A percentile compares a stretch with the other conserved stretches of the same genome.
These are phyloP conservation scores for Stegastes partitus DNA, from an alignment of 2,113 vertebrate genomes.

Conservation along the genomic window DNA sequence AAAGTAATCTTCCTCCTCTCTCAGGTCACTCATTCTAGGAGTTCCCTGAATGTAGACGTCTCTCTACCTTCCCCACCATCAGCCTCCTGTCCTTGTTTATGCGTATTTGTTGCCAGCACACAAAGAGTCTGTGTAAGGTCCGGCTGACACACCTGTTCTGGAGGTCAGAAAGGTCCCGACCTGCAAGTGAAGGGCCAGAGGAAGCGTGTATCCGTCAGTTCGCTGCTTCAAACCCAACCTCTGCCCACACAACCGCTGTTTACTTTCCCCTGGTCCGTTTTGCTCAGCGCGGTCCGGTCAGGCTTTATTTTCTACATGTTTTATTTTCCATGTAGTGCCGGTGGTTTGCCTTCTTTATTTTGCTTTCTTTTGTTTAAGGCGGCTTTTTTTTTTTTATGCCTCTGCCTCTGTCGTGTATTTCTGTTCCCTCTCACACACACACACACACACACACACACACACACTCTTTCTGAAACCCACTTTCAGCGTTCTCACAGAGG, in stretches of 20 bases:
- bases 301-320: constrained; percentile 37
- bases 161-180: constrained; percentile 58
- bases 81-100: not conserved
- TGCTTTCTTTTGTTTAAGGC: constrained; percentile 34
- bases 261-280: constrained; percentile 1
- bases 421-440: not conserved
- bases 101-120: constrained; percentile 46
- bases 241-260: not conserved
- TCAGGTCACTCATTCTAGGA: not conserved
- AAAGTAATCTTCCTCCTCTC: not conserved
- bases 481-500: constrained; percentile 80
- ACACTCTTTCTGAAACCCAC: constrained; percentile 29
- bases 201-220: constrained; percentile 33
- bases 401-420: constrained; percentile 22
- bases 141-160: constrained; percentile 54
- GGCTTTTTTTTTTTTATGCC: constrained; percentile 15
- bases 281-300: not conserved
- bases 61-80: constrained; percentile 10
- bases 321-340: not conserved
- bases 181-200: constrained; percentile 21
- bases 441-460: constrained; percentile 20
- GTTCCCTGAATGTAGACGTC: constrained; percentile 17
- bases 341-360: constrained; percentile 33
- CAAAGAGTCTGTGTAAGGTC: constrained; percentile 35
- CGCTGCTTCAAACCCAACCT: constrained; percentile 10